phyloP scores from a whole-genome alignment of 2,888 invertebrate species.

The Agrotis puta region DNA sequence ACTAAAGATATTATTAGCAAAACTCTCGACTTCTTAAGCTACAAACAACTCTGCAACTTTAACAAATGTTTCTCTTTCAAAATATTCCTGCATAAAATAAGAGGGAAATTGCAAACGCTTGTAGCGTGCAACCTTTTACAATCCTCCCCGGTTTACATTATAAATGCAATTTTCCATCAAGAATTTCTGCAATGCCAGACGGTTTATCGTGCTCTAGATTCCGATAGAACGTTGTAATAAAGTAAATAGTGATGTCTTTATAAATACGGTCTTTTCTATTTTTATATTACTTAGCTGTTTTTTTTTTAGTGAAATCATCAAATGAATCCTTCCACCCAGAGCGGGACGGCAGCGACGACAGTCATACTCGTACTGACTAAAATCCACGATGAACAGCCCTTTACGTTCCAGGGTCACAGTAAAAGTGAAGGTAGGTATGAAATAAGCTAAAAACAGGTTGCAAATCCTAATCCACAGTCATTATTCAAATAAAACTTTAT shows the following conservation, averaged over 20 bases:
- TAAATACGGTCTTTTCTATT: not conserved
- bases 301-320: no score
- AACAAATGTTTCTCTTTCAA: not conserved
- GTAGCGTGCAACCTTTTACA: slow-evolving; percentile 34
- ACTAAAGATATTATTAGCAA: not conserved
- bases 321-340: no score
- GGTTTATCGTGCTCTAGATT: slow-evolving; percentile 28
- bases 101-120: slow-evolving; percentile 15
- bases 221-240: not conserved
- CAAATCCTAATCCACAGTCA: not conserved
- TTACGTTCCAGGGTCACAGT: no score
- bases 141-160: slow-evolving; percentile 25
- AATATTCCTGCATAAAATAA: slow-evolving; percentile 24
- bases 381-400: no score
- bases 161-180: slow-evolving; percentile 36
- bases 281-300: not conserved
- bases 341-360: no score
- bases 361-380: no score
- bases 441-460: not conserved
- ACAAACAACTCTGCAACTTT: not conserved
- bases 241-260: slow-evolving; percentile 9
- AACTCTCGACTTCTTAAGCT: not conserved
- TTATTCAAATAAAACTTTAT: not conserved
- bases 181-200: slow-evolving; percentile 9
- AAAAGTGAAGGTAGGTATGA: no score